Evolutionary conservation across 2,113 vertebrate genomes (phyloP).

Genomic region (Hipposideros armiger): DNA sequence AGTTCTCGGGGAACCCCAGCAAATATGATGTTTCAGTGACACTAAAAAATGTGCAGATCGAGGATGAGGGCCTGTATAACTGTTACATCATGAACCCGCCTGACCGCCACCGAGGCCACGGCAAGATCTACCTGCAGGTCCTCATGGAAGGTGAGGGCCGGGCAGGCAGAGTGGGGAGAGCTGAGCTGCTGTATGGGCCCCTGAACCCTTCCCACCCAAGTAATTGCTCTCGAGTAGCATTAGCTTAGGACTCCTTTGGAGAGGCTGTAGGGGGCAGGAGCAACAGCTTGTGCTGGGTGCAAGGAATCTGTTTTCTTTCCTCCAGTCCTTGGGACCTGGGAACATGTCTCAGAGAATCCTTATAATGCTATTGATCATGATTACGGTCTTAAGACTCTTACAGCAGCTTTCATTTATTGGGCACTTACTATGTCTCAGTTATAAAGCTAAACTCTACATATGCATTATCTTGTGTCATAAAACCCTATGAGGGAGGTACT

Average conservation of each 20-base stretch:
- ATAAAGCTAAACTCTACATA: too few species aligned
- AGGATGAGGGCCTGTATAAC: conserved; percentile 93
- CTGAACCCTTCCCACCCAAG: not conserved
- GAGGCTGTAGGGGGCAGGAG: not conserved
- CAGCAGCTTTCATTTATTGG: not conserved
- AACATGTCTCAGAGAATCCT: too few species aligned
- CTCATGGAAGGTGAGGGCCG: conserved; percentile 92
- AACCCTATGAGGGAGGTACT: not conserved
- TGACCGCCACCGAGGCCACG: conserved; percentile 93
- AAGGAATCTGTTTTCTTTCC: not conserved
- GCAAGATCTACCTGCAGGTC: conserved; percentile 91
- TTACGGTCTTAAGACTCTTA: not conserved
- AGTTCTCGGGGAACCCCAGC: conserved; percentile 94
- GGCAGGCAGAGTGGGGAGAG: not conserved
- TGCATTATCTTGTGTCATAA: not conserved
- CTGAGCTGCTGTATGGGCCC: not conserved
- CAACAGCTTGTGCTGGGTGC: too few species aligned
- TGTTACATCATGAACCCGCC: conserved; percentile 97
- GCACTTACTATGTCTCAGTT: not conserved
- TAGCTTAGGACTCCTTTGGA: not conserved
- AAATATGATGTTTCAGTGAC: conserved; percentile 96
- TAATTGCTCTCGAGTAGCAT: not conserved
- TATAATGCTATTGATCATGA: fast-evolving
- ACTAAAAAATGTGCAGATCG: conserved; percentile 92
- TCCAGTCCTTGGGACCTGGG: not conserved